phyloP scores from a whole-genome alignment of 2,888 invertebrate species.

The Lamellibrachia satsuma region DNA sequence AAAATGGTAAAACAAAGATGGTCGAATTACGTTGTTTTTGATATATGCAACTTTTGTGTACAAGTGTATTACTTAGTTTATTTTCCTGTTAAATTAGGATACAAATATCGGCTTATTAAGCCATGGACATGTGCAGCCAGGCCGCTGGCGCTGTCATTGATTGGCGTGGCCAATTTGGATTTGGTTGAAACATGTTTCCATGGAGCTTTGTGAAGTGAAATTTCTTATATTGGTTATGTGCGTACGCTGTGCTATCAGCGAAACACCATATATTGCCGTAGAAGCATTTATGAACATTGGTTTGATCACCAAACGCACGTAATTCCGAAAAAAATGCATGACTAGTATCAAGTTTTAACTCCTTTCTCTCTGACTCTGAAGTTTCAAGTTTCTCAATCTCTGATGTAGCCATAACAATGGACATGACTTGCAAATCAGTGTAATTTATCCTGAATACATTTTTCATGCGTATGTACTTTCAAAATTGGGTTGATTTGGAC shows the following conservation, averaged over 20 bases:
- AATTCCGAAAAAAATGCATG: too few species aligned
- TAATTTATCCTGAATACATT: too few species aligned
- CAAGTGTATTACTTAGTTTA: neutral
- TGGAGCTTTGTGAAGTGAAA: neutral
- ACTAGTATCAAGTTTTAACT: too few species aligned
- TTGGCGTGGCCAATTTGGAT: neutral
- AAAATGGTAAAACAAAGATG: neutral
- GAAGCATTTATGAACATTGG: neutral
- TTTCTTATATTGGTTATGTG: neutral
- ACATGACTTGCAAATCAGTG: too few species aligned
- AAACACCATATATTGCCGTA: neutral
- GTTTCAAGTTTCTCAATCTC: too few species aligned
- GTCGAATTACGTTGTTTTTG: neutral
- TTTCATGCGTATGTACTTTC: too few species aligned
- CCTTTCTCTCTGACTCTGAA: too few species aligned
- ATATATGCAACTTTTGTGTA: neutral
- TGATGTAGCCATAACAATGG: too few species aligned
- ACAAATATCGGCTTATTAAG: neutral
- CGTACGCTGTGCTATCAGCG: neutral
- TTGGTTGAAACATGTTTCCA: slow-evolving; percentile 6
- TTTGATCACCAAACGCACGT: too few species aligned
- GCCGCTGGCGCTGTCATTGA: neutral
- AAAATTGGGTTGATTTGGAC: too few species aligned
- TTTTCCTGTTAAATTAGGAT: neutral
- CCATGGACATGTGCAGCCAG: neutral